Base-by-base conservation (phyloP, 2,113 vertebrate genomes). In the Malurus elegans region DNA sequence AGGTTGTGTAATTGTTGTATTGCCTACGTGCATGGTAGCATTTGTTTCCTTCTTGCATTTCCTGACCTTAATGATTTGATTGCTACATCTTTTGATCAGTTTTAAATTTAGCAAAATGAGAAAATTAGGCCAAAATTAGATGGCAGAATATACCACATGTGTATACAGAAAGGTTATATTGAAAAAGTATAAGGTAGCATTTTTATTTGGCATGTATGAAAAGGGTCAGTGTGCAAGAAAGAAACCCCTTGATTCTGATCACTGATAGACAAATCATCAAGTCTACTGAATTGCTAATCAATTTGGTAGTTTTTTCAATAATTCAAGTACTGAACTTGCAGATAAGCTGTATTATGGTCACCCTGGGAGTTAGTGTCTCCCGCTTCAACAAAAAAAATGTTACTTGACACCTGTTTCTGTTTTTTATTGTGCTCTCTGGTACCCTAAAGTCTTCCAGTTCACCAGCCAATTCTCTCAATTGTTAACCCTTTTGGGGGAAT, bases 1-100 rank as follows among this genome's bases (percentile, higher is more conserved):
- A 48, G 16, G 15, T 38, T 70, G 3, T 10, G 2, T 60, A 40
- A 25, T 40, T 58, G 21, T 69, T 67, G 11, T 44, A 31, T 51
- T 79, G 13, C 6, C 19, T 31, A 2, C 28, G 21, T 70, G 5
- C 12, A 28, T n/a, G 14, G 31, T 47, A 76, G 5, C 1, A 0
- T 60, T 81, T 79, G 2, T 14, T 74, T 74, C 13, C 44, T 58
- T 54, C 44, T 19, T 76, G 14, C 4, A 8, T 84, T 88, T 51
- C 40, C 13, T 50, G 26, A 50, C 8, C 36, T 32, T 38, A 53
- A 7, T 29, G 13, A 48, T 72, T 58, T 78, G 15, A 29, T 58
- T 76, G 8, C 7, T 44, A 25, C 17, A 58, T 18, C 8, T 73
- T 64, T 50, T 74, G 4, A 29, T 65, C 74, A 61, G 31, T 36